phyloP scores from a whole-genome alignment of 2,797 vertebrate genomes.

The Schizopygopsis pylzovi region DNA sequence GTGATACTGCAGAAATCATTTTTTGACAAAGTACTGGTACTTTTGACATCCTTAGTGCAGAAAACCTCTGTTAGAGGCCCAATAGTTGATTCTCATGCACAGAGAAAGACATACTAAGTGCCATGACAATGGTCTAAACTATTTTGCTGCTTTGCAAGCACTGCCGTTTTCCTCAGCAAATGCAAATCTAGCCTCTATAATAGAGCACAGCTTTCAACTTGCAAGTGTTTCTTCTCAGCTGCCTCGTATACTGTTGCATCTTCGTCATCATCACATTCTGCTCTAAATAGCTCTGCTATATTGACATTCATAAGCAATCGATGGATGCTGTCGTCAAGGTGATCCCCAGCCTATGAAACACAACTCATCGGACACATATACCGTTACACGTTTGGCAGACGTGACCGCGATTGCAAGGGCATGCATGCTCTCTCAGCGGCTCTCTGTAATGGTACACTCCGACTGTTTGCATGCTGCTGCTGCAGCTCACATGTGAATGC shows the following conservation, averaged over 20 bases:
- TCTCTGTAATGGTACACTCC: slow-evolving; percentile 2
- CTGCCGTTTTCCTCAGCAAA: not conserved
- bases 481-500: slow-evolving; percentile 12
- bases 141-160: not conserved
- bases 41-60: not conserved
- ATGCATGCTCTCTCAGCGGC: not conserved
- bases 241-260: not conserved
- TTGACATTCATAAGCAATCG: slow-evolving; percentile 43
- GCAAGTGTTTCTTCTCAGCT: not conserved
- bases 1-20: not conserved
- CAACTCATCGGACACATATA: slow-evolving; percentile 30
- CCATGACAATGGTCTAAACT: not conserved
- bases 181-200: not conserved
- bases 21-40: not conserved
- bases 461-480: slow-evolving; percentile 17
- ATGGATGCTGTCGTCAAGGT: slow-evolving; percentile 39
- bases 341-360: slow-evolving; percentile 36
- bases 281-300: slow-evolving; percentile 50
- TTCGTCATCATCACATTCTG: slow-evolving; percentile 30
- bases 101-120: not conserved
- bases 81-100: not conserved
- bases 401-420: slow-evolving; percentile 31
- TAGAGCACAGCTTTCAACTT: not conserved
- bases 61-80: not conserved
- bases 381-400: slow-evolving; percentile 48